Conservation (phyloP, 2,888 invertebrate species). For the Ormyrus thymus region DNA sequence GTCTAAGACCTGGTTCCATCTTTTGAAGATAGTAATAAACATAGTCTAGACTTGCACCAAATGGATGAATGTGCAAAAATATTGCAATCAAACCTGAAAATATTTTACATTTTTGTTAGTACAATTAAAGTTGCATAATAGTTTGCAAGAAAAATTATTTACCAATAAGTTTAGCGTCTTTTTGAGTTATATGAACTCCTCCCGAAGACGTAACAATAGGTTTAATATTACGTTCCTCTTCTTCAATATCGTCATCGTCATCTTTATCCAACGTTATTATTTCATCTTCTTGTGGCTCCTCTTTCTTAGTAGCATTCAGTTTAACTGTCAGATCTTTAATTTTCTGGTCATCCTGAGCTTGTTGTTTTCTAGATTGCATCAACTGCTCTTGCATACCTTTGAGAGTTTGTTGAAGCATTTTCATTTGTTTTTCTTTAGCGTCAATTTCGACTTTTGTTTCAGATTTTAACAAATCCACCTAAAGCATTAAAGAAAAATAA, state of each 20-base stretch:
- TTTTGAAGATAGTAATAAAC: constrained; percentile 93
- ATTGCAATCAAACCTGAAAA: constrained; percentile 85
- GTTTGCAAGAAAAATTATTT: constrained; percentile 39
- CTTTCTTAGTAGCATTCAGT: constrained; percentile 71
- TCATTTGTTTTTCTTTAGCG: constrained; percentile 90
- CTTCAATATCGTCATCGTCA: constrained; percentile 71
- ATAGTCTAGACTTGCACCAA: constrained; percentile 92
- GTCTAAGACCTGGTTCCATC: constrained; percentile 83
- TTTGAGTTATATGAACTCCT: constrained; percentile 74
- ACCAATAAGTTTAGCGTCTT: constrained; percentile 87
- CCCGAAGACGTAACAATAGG: constrained; percentile 63
- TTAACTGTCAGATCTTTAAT: constrained; percentile 76
- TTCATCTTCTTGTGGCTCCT: constrained; percentile 73
- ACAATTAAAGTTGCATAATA: not conserved
- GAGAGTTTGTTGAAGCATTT: constrained; percentile 81
- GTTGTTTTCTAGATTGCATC: constrained; percentile 77
- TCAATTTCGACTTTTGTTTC: constrained; percentile 88
- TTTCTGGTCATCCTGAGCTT: constrained; percentile 77
- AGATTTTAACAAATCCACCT: constrained; percentile 87
- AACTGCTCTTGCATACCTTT: constrained; percentile 81
- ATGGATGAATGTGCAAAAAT: constrained; percentile 94
- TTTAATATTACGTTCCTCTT: constrained; percentile 70
- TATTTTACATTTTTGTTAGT: constrained; percentile 1
- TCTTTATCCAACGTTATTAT: constrained; percentile 76
- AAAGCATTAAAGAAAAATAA: constrained; percentile 11